Evolutionary conservation across 2,888 invertebrate species (phyloP).

Genomic region (Caenorhabditis sp.): DNA sequence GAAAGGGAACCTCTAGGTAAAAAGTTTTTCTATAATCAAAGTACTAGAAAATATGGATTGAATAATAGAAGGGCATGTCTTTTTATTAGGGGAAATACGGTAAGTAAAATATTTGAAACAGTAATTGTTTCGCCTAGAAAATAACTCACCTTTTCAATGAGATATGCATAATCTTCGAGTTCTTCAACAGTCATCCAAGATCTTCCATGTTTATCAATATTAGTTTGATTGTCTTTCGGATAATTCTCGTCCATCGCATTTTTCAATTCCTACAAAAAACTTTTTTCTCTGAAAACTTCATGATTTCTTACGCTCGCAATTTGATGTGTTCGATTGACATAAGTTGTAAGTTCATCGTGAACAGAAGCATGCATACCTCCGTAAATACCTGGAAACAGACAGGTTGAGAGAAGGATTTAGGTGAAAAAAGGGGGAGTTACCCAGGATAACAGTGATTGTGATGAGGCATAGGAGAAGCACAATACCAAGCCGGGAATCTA

Average conservation of each 20-base stretch:
- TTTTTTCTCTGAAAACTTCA: not conserved
- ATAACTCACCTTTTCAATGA: constrained; percentile 43
- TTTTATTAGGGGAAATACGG: too few relatives aligned
- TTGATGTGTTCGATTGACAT: constrained; percentile 60
- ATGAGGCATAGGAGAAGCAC: constrained; percentile 56
- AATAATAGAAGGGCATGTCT: too few relatives aligned
- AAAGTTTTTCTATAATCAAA: too few relatives aligned
- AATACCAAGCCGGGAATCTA: constrained; percentile 60
- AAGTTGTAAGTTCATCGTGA: constrained; percentile 55
- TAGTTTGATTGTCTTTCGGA: constrained; percentile 47
- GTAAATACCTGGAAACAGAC: constrained; percentile 54
- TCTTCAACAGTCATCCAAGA: constrained; percentile 58
- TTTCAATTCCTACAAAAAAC: constrained; percentile 44
- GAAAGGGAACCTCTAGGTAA: too few relatives aligned
- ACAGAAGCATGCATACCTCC: constrained; percentile 59
- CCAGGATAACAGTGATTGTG: constrained; percentile 58
- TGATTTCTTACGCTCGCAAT: constrained; percentile 37
- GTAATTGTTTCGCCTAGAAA: constrained; percentile 2
- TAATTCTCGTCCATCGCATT: constrained; percentile 55
- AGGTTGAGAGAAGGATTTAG: not conserved
- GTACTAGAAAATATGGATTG: too few relatives aligned
- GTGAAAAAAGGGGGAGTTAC: constrained; percentile 5
- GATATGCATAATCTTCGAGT: constrained; percentile 49
- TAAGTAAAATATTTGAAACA: not conserved
- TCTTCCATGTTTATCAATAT: constrained; percentile 39